Evolutionary conservation across 2,113 vertebrate species (phyloP).

Genomic region (Phodopus roborovskii): DNA sequence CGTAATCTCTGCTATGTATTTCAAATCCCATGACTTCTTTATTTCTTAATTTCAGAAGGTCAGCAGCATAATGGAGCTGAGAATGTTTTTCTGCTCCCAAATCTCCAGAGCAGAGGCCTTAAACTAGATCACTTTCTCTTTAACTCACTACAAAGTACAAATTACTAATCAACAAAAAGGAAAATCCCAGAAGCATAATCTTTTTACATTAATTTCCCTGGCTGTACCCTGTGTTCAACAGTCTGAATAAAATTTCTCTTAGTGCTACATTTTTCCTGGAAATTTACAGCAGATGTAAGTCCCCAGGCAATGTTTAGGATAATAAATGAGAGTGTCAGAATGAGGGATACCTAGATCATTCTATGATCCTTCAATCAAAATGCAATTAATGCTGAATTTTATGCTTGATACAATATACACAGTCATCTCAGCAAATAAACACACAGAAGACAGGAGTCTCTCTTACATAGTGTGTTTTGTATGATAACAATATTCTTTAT

Average conservation of each 20-base stretch:
- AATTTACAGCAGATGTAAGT: constrained; percentile 64
- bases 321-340: constrained; percentile 62
- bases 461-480: constrained; percentile 21
- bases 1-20: constrained; percentile 57
- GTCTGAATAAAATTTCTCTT: constrained; percentile 62
- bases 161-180: constrained; percentile 73
- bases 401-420: constrained; percentile 36
- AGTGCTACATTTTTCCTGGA: constrained; percentile 66
- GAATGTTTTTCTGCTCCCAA: constrained; percentile 53
- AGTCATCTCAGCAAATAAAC: constrained; percentile 69
- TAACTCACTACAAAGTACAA: constrained; percentile 64
- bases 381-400: constrained; percentile 68
- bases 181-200: constrained; percentile 62
- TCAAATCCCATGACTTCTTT: constrained; percentile 63
- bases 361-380: constrained; percentile 69
- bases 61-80: constrained; percentile 60
- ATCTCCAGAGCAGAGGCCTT: constrained; percentile 20
- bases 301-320: constrained; percentile 61
- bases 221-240: constrained; percentile 33
- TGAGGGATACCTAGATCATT: constrained; percentile 68
- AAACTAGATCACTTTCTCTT: constrained; percentile 65
- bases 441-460: constrained; percentile 27
- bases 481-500: constrained; percentile 23
- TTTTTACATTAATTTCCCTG: constrained; percentile 66
- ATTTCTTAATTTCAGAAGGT: constrained; percentile 72